Evolutionary conservation across 2,797 vertebrate genomes (phyloP).

Genomic region (Paramormyrops hopkinsi): DNA sequence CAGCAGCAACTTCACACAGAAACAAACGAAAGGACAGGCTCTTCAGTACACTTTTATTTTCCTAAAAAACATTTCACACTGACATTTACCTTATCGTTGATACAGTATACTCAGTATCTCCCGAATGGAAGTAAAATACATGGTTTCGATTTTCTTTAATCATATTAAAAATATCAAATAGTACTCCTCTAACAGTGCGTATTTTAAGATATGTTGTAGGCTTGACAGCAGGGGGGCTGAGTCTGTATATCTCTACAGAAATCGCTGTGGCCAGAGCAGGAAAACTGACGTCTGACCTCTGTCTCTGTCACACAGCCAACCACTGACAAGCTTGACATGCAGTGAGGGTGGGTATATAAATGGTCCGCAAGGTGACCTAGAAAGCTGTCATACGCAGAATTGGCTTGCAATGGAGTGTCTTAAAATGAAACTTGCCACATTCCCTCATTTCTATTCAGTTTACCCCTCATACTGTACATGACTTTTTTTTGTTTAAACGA

Average conservation of each 20-base stretch:
- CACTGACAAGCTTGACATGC: slow-evolving; percentile 68
- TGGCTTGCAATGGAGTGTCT: slow-evolving; percentile 54
- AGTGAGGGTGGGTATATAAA: slow-evolving; percentile 59
- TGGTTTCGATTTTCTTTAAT: slow-evolving; percentile 56
- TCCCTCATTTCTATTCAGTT: neutral
- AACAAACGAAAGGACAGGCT: neutral
- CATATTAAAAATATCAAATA: slow-evolving; percentile 76
- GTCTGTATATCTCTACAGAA: slow-evolving; percentile 43
- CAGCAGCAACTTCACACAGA: neutral
- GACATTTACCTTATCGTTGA: slow-evolving; percentile 63
- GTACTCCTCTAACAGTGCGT: slow-evolving; percentile 67
- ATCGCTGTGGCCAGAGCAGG: slow-evolving; percentile 25
- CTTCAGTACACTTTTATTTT: slow-evolving; percentile 61
- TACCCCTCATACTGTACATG: neutral
- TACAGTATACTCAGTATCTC: slow-evolving; percentile 66
- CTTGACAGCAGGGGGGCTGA: slow-evolving; percentile 58
- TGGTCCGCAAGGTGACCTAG: slow-evolving; percentile 53
- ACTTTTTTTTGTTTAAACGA: slow-evolving; percentile 18
- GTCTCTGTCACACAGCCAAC: slow-evolving; percentile 52
- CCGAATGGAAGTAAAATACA: slow-evolving; percentile 68
- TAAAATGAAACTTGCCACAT: slow-evolving; percentile 44
- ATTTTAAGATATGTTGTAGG: slow-evolving; percentile 60
- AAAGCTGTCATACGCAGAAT: slow-evolving; percentile 56
- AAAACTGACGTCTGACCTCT: slow-evolving; percentile 35
- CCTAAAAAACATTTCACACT: slow-evolving; percentile 62